A percentile compares a stretch with the other conserved stretches of the same genome.
These are phyloP conservation scores for Agrenia bidenticulata DNA, from an alignment of 2,888 invertebrate species.

Conservation along the genomic window DNA sequence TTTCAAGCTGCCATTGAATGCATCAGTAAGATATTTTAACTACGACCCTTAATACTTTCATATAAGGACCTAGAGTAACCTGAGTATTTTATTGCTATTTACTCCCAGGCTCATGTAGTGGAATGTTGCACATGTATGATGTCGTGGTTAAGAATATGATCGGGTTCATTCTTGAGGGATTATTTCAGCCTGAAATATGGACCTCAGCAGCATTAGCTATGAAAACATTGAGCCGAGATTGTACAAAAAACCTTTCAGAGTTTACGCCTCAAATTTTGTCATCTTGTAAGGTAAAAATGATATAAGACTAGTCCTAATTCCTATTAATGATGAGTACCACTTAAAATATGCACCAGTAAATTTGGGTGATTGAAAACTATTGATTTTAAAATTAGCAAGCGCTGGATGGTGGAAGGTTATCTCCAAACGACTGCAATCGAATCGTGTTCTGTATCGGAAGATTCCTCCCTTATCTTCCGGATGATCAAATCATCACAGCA, in stretches of 20 bases:
- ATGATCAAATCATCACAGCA: constrained; percentile 49
- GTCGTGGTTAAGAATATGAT: constrained; percentile 45
- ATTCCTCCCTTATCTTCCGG: constrained; percentile 48
- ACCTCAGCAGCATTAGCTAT: constrained; percentile 48
- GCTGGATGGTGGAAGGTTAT: constrained; percentile 39
- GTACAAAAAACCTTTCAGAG: constrained; percentile 41
- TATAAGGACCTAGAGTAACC: background rate
- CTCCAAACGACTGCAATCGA: constrained; percentile 46
- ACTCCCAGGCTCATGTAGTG: constrained; percentile 49
- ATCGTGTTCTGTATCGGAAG: constrained; percentile 49
- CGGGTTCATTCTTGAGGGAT: constrained; percentile 47
- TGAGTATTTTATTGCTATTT: too few relatives aligned
- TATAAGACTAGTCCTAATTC: background rate
- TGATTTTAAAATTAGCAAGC: constrained; percentile 40
- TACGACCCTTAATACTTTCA: constrained; percentile 8
- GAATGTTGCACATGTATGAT: constrained; percentile 46
- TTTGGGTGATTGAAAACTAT: constrained; percentile 48
- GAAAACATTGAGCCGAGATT: constrained; percentile 50
- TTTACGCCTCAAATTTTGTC: constrained; percentile 49
- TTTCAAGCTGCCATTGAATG: constrained; percentile 51
- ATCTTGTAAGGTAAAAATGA: constrained; percentile 45
- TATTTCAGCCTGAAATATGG: constrained; percentile 44
- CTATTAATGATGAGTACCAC: too few relatives aligned
- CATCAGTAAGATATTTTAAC: constrained; percentile 41
- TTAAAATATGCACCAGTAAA: constrained; percentile 46